Base-by-base conservation (phyloP, 1,140 invertebrate genomes). In the Papilio aristodemus region DNA sequence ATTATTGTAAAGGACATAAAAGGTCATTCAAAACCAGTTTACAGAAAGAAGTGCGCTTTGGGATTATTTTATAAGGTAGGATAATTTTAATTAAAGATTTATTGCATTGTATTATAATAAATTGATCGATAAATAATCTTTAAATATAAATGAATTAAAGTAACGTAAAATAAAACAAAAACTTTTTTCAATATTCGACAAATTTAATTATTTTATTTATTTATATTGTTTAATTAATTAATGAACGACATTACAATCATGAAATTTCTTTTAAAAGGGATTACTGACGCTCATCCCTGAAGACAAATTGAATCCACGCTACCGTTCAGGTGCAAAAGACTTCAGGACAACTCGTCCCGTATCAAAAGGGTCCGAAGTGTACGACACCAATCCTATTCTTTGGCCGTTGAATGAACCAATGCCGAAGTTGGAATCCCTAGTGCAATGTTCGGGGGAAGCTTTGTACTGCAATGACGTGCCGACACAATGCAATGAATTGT, bases 61-160 rank as follows among this genome's bases (percentile, higher is more conserved):
- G 92, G 93, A 66, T 83, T 96, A 32, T 94, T 96, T 76, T 96
- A 96, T 78, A 96, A 96, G 92, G 94, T 95, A 85, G 77, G 46
- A 46, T 10, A 17, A 70, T n/a, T n/a, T n/a, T n/a, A 27, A 58
- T 22, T 19, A 54, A 54, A 46, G 32, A 70, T 37, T 32, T 19
- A n/a, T 72, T 46, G 64, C 11, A 37, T 27, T 63, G 38, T 22
- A n/a, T 19, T 41, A 41, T 41, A 41, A 41, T 11, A n/a, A n/a
- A 41, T n/a, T 4, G 5, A 43, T 11, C 10, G 46, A 11, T 22
- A 22, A 25, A 7, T 4, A 4, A 54, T n/a, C n/a, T n/a, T n/a
- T n/a, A n/a, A n/a, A n/a, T n/a, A n/a, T n/a, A n/a, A n/a, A n/a
- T n/a, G n/a, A n/a, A n/a, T n/a, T n/a, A n/a, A n/a, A n/a, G n/a